phyloP scores from a whole-genome alignment of 2,113 vertebrate species.

The Petrocephalus microphthalmus region DNA sequence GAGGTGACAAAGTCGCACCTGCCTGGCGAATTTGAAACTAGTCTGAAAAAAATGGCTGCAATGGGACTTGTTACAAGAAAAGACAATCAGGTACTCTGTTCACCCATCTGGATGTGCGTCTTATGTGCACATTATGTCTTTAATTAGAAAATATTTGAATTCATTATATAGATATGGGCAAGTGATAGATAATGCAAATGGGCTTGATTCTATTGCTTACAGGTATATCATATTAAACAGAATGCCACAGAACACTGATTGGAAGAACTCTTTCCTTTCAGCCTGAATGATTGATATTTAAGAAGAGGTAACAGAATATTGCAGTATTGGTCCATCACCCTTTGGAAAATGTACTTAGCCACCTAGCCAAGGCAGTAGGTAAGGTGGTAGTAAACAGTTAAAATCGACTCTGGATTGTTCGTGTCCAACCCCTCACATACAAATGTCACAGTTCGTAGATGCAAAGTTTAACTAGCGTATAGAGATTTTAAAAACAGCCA shows the following conservation, averaged over 20 bases:
- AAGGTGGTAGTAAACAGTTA: background rate
- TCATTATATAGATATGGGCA: background rate
- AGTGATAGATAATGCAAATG: no score
- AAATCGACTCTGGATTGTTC: background rate
- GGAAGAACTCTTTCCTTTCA: background rate
- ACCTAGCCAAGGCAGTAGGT: background rate
- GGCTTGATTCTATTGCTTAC: background rate
- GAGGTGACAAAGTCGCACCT: constrained; percentile 53
- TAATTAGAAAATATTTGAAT: background rate
- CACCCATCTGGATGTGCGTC: background rate
- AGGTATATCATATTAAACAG: background rate
- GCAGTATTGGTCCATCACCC: background rate
- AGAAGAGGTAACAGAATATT: background rate
- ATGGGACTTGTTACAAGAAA: constrained; percentile 32
- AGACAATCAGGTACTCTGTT: constrained; percentile 34
- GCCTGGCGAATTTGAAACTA: constrained; percentile 57
- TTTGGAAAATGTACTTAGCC: background rate
- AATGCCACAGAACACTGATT: background rate
- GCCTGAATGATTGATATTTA: background rate
- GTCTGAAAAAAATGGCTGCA: constrained; percentile 49
- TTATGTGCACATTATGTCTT: background rate
- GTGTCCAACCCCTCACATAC: constrained; percentile 34
- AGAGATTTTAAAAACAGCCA: background rate
- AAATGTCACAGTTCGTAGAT: constrained; percentile 37
- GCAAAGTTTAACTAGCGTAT: constrained; percentile 20